phyloP scores from a whole-genome alignment of 1,140 invertebrate genomes.

The Eriosoma lanigerum region DNA sequence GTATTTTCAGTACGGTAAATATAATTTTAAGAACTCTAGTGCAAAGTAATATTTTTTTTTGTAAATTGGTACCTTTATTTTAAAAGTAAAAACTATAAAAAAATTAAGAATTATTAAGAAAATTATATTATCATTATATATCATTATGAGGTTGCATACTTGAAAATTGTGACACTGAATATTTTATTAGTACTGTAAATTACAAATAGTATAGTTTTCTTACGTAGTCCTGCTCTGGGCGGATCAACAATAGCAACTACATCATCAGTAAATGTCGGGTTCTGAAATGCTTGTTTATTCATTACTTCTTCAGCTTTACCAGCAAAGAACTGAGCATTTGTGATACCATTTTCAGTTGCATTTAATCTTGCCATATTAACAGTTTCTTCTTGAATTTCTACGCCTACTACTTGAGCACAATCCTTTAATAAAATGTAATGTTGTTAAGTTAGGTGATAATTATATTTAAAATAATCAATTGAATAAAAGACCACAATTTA shows the following conservation, averaged over 20 bases:
- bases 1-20: too few species aligned
- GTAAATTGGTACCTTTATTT: too few species aligned
- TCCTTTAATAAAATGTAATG: slow-evolving; percentile 61
- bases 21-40: too few species aligned
- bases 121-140: too few species aligned
- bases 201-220: slow-evolving; percentile 58
- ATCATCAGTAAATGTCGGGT: slow-evolving; percentile 61
- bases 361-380: slow-evolving; percentile 89
- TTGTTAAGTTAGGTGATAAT: not conserved
- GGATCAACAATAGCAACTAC: slow-evolving; percentile 95
- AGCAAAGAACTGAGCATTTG: slow-evolving; percentile 85
- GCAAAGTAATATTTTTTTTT: too few species aligned
- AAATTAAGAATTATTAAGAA: too few species aligned
- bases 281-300: slow-evolving; percentile 59
- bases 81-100: too few species aligned
- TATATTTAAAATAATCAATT: not conserved
- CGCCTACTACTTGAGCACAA: slow-evolving; percentile 82
- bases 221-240: slow-evolving; percentile 89
- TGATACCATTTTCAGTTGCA: slow-evolving; percentile 74
- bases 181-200: slow-evolving; percentile 10
- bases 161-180: too few species aligned
- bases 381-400: slow-evolving; percentile 85
- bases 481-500: not conserved
- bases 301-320: slow-evolving; percentile 89
- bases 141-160: too few species aligned